Evolutionary conservation across 2,888 invertebrate species (phyloP).

Genomic region (Dendrolimus pini): DNA sequence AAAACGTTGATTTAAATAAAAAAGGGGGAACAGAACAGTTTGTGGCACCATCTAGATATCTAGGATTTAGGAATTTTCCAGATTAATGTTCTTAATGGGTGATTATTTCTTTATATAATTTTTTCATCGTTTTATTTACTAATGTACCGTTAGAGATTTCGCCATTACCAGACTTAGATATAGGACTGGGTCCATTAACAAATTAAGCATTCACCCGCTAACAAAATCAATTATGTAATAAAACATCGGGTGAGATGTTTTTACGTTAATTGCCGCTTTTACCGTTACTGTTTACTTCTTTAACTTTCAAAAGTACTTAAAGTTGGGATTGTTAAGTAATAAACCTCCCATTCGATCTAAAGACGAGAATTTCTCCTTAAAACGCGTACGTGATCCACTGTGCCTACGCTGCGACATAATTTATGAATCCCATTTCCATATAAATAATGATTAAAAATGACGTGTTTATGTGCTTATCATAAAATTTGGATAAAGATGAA

Average conservation of each 20-base stretch:
- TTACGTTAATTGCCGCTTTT: slow-evolving; percentile 27
- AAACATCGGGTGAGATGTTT: slow-evolving; percentile 21
- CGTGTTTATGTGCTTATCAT: background rate
- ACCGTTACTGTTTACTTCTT: slow-evolving; percentile 25
- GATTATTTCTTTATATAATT: too few species aligned
- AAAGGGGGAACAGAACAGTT: too few species aligned
- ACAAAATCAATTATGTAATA: slow-evolving; percentile 29
- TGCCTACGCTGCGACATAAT: background rate
- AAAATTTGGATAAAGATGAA: background rate
- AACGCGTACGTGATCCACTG: slow-evolving; percentile 10
- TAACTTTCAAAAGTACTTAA: slow-evolving; percentile 8
- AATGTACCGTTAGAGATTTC: slow-evolving; percentile 27
- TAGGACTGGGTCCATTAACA: slow-evolving; percentile 31
- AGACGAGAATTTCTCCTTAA: slow-evolving; percentile 15
- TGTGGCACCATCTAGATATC: too few species aligned
- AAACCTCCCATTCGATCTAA: slow-evolving; percentile 2
- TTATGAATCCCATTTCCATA: slow-evolving; percentile 1
- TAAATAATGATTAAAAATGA: background rate
- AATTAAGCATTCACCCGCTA: slow-evolving; percentile 26
- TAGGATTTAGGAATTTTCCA: too few species aligned
- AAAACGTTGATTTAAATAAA: too few species aligned
- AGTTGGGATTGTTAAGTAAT: slow-evolving; percentile 4
- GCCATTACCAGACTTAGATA: slow-evolving; percentile 24
- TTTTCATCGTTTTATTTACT: too few species aligned
- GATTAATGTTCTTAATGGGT: too few species aligned